Percentiles rank a stretch among this genome's conserved stretches.
Evolutionary conservation across 1,140 invertebrate species (phyloP).

Genomic region (Scaptomyza montana): DNA sequence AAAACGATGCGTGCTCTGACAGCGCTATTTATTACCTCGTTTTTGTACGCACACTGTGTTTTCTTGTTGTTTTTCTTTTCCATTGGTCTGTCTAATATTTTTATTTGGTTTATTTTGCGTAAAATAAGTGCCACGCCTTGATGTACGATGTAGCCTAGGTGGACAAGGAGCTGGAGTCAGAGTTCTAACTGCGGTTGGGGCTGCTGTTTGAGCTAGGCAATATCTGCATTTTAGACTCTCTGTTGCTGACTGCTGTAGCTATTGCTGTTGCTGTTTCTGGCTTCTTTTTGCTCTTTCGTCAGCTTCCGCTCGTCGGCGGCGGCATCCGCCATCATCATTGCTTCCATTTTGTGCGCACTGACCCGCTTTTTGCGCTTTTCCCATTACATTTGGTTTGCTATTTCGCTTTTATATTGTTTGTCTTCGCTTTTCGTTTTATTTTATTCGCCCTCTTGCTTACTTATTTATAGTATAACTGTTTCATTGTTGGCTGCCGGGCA

Average conservation of each 20-base stretch:
- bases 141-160: slow-evolving; percentile 27
- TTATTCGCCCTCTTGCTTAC: slow-evolving; percentile 54
- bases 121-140: slow-evolving; percentile 57
- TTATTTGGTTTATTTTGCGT: slow-evolving; percentile 67
- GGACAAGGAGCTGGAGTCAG: neutral
- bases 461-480: slow-evolving; percentile 81
- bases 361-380: slow-evolving; percentile 77
- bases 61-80: slow-evolving; percentile 14
- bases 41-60: slow-evolving; percentile 26
- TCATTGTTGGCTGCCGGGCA: slow-evolving; percentile 76
- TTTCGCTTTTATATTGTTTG: slow-evolving; percentile 55
- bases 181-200: slow-evolving; percentile 2
- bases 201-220: slow-evolving; percentile 48
- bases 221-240: slow-evolving; percentile 73
- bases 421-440: slow-evolving; percentile 34
- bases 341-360: slow-evolving; percentile 76
- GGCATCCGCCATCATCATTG: slow-evolving; percentile 74
- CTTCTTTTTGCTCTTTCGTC: slow-evolving; percentile 59
- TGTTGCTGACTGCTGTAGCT: slow-evolving; percentile 4
- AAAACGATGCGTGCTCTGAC: slow-evolving; percentile 27
- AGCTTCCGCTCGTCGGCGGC: slow-evolving; percentile 57
- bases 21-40: slow-evolving; percentile 56
- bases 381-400: slow-evolving; percentile 74
- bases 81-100: slow-evolving; percentile 32
- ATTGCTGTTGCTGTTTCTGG: neutral